These are phyloP conservation scores for Microplitis demolitor DNA, from an alignment of 1,140 invertebrate species.

Conservation along the genomic window DNA sequence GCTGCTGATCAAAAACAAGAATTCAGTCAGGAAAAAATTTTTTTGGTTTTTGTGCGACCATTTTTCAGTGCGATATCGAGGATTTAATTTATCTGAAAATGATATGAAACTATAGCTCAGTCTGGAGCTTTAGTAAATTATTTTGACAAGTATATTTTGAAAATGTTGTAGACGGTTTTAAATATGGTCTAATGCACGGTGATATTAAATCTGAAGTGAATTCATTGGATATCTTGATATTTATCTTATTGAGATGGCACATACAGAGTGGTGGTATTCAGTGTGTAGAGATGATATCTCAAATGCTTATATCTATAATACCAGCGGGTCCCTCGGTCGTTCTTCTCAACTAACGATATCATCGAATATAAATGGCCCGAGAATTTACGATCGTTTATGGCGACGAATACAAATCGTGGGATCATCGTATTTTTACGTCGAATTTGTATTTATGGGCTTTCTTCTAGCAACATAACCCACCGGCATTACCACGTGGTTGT, in stretches of 20 bases:
- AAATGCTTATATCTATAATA: background rate
- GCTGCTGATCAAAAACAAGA: no score
- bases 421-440: constrained; percentile 11
- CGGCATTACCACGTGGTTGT: background rate
- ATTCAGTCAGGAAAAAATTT: no score
- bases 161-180: no score
- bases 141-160: no score
- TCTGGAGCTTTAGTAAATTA: no score
- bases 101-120: no score
- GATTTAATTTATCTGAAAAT: no score
- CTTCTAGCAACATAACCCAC: background rate
- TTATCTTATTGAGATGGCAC: constrained; percentile 19
- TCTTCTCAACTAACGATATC: constrained; percentile 19
- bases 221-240: constrained; percentile 32
- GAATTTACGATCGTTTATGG: constrained; percentile 23
- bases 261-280: background rate
- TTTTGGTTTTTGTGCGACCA: no score
- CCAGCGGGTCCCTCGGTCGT: constrained; percentile 4
- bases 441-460: constrained; percentile 9
- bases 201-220: constrained; percentile 4
- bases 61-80: no score
- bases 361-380: constrained; percentile 24
- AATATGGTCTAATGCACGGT: background rate
- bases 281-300: constrained; percentile 8
- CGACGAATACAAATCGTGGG: constrained; percentile 19